Conservation (phyloP, 2,113 vertebrate species). For the Galbula dea region DNA sequence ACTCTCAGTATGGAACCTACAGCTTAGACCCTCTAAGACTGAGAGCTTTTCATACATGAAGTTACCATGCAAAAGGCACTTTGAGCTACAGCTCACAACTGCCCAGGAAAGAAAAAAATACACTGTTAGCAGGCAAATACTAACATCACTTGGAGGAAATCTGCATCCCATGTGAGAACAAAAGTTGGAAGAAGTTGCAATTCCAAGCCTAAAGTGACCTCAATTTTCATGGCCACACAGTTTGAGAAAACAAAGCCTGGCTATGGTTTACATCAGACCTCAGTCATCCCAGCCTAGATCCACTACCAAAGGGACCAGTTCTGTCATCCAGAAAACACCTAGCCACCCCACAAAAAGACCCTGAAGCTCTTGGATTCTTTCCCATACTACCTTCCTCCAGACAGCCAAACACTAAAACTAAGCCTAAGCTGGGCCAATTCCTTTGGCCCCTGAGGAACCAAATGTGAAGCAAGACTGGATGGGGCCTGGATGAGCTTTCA, state of each 20-base stretch:
- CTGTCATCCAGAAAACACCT: neutral
- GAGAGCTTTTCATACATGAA: neutral
- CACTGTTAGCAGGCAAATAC: neutral
- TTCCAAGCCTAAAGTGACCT: neutral
- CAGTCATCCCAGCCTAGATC: neutral
- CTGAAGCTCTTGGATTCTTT: neutral
- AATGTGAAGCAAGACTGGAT: fast-evolving
- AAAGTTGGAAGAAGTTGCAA: neutral
- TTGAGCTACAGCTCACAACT: neutral
- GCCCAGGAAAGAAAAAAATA: neutral
- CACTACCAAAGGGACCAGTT: too few species aligned
- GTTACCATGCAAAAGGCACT: neutral
- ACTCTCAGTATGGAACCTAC: neutral
- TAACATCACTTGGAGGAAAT: neutral
- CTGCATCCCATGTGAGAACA: neutral
- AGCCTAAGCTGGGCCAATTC: neutral
- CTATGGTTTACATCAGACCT: neutral
- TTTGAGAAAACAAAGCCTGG: neutral
- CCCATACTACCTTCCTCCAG: neutral
- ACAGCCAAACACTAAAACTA: neutral
- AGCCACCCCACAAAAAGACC: neutral
- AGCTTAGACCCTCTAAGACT: neutral
- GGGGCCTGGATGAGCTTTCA: neutral
- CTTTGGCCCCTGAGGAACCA: neutral
- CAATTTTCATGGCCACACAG: neutral